Conservation (phyloP, 2,113 vertebrate species). For the Hyperoodon ampullatus region DNA sequence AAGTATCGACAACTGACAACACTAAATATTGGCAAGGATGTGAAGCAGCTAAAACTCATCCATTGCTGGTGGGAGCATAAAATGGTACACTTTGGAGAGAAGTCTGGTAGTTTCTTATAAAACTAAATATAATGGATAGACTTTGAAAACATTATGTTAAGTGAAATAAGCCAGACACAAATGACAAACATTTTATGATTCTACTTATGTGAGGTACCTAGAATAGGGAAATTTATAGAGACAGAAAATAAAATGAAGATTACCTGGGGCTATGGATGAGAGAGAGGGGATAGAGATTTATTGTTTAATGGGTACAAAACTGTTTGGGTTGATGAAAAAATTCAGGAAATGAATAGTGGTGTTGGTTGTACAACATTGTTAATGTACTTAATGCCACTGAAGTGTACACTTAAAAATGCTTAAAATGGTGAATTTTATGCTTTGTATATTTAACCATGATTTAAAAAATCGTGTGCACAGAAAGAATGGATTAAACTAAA, state of each 20-base stretch:
- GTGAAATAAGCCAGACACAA: not conserved
- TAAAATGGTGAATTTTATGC: not conserved
- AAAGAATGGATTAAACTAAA: not conserved
- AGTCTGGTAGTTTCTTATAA: not conserved
- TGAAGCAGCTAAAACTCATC: not conserved
- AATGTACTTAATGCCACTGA: not conserved
- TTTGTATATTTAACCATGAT: not conserved
- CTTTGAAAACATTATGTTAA: not conserved
- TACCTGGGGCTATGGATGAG: not conserved
- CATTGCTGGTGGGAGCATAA: not conserved
- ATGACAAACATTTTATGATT: not conserved
- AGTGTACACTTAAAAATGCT: not conserved
- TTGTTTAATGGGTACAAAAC: not conserved
- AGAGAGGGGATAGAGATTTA: not conserved
- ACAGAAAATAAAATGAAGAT: not conserved
- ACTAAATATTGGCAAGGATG: not conserved
- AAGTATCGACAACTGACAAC: not conserved
- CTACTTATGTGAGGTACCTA: not conserved
- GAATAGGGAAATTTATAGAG: not conserved
- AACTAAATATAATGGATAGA: not conserved
- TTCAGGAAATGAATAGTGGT: not conserved
- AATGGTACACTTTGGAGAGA: not conserved
- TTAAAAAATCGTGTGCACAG: not conserved
- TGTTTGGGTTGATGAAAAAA: not conserved
- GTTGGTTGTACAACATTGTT: not conserved